Conservation (phyloP, 2,888 invertebrate genomes). For the Aphelenchoides bicaudatus region DNA sequence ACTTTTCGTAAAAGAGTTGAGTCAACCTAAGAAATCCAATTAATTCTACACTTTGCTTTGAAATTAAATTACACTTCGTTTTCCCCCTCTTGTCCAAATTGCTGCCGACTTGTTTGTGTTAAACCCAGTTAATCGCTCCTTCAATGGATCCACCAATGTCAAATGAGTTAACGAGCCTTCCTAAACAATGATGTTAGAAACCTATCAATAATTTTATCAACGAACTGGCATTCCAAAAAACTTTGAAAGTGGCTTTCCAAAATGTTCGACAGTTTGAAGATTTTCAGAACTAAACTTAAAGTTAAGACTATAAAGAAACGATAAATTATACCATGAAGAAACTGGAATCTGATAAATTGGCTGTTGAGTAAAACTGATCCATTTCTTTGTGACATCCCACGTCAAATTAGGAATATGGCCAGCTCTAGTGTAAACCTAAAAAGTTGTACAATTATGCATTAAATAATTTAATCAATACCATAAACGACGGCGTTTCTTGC, state of each 20-base stretch:
- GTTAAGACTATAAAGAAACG: too few relatives aligned
- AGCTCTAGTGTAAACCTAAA: too few relatives aligned
- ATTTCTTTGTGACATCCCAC: constrained; percentile 45
- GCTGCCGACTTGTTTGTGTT: constrained; percentile 47
- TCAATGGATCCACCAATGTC: constrained; percentile 45
- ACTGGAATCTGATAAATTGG: constrained; percentile 47
- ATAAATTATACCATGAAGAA: constrained; percentile 18
- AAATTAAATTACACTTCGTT: constrained; percentile 12
- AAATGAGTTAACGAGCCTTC: constrained; percentile 38
- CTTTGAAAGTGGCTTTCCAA: constrained; percentile 16
- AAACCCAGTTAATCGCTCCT: constrained; percentile 39
- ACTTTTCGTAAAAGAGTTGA: neutral
- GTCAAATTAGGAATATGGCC: constrained; percentile 56
- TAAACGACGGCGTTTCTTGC: constrained; percentile 46
- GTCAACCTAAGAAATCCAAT: neutral
- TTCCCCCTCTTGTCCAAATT: constrained; percentile 40
- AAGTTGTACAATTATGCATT: too few relatives aligned
- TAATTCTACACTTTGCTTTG: neutral
- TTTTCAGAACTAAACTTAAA: constrained; percentile 25
- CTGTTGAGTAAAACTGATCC: constrained; percentile 36
- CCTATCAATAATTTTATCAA: constrained; percentile 20
- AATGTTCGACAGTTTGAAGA: constrained; percentile 18
- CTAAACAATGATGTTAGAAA: constrained; percentile 21
- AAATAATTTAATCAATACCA: constrained; percentile 52
- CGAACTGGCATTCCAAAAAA: constrained; percentile 23